phyloP scores from a whole-genome alignment of 2,113 vertebrate genomes.

The Manacus vitellinus region DNA sequence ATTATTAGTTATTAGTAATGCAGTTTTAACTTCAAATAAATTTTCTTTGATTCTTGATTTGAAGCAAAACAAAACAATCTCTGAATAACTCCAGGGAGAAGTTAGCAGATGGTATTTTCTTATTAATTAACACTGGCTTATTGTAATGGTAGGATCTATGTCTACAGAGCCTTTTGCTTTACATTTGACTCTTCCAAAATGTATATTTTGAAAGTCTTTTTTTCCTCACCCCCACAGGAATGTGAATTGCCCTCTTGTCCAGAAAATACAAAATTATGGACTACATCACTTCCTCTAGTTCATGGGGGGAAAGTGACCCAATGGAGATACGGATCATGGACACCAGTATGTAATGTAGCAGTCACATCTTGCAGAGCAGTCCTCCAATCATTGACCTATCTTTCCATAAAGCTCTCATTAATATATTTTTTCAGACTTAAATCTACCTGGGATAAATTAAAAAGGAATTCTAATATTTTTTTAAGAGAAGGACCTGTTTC shows the following conservation, averaged over 20 bases:
- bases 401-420: not conserved
- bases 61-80: not conserved
- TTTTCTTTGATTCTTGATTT: not conserved
- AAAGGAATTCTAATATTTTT: not conserved
- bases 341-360: slow-evolving; percentile 80
- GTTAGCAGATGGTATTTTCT: not conserved
- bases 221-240: slow-evolving; percentile 73
- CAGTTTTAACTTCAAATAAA: not conserved
- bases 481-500: not conserved
- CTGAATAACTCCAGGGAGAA: not conserved
- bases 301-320: slow-evolving; percentile 77
- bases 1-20: not conserved
- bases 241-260: slow-evolving; percentile 85
- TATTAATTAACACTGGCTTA: not conserved
- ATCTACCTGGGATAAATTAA: not conserved
- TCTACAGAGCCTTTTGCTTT: not conserved
- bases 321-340: slow-evolving; percentile 97
- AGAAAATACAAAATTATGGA: slow-evolving; percentile 64
- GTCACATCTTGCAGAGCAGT: not conserved
- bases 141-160: not conserved
- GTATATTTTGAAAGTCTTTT: not conserved
- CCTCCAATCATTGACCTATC: not conserved
- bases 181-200: not conserved
- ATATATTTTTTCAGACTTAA: not conserved
- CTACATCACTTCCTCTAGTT: slow-evolving; percentile 78